Percentiles rank a stretch among this genome's conserved stretches.
phyloP scores from a whole-genome alignment of 2,888 invertebrate genomes.

The Eremobia ochroleuca region DNA sequence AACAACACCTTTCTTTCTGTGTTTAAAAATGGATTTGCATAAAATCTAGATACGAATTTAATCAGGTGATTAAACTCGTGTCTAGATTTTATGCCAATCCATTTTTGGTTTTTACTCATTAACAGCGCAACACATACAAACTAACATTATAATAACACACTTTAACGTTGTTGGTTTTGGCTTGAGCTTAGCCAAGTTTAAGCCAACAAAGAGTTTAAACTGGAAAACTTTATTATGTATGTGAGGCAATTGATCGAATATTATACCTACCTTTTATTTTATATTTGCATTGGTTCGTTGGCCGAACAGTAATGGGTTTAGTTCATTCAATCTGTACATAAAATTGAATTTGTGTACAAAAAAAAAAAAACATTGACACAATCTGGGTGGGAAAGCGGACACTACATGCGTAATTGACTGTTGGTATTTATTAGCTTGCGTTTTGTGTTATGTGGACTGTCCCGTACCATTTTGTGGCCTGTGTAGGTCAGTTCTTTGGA shows the following conservation, averaged over 20 bases:
- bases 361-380: conserved; percentile 3
- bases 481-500: background rate
- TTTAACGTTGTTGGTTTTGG: background rate
- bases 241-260: background rate
- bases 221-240: background rate
- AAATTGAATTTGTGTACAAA: background rate
- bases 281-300: background rate
- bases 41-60: background rate
- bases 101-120: no score
- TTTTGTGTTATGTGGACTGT: background rate
- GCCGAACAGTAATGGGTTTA: background rate
- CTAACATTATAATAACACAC: background rate
- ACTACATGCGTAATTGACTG: background rate
- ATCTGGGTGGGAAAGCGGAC: background rate
- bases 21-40: no score
- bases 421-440: background rate
- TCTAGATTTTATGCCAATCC: no score
- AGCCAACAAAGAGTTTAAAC: background rate
- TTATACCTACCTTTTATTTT: background rate
- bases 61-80: no score
- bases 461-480: background rate
- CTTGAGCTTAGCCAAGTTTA: background rate
- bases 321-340: background rate
- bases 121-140: background rate
- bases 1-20: background rate